A percentile compares a stretch with the other conserved stretches of the same genome.
Conservation (phyloP, 2,797 vertebrate genomes). For the Poeciliopsis infans region DNA sequence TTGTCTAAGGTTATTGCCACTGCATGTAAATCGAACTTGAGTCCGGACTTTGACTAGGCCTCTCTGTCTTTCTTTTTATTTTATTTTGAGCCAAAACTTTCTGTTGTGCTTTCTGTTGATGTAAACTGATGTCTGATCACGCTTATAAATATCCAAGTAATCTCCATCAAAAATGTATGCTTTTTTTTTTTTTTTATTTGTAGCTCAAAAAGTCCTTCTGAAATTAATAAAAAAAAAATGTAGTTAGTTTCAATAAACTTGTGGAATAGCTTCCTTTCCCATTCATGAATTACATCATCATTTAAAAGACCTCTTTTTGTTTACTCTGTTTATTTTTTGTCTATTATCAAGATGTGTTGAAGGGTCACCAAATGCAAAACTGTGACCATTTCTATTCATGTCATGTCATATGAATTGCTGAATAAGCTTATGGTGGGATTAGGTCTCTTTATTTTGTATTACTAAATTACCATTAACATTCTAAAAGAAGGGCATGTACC, state of each 20-base stretch:
- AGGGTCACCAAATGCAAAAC: not conserved
- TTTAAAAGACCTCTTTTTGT: too few relatives aligned
- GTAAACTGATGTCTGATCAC: not conserved
- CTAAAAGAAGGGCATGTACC: conserved; percentile 40
- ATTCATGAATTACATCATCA: too few relatives aligned
- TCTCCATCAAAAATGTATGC: not conserved
- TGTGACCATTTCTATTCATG: not conserved
- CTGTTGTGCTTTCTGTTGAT: not conserved
- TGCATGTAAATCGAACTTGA: not conserved
- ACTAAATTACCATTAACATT: conserved; percentile 29
- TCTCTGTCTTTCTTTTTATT: not conserved
- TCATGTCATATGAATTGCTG: conserved; percentile 47
- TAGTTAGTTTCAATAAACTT: too few relatives aligned
- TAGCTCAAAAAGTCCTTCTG: too few relatives aligned
- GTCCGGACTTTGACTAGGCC: not conserved
- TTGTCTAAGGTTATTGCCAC: not conserved
- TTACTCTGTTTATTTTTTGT: not conserved
- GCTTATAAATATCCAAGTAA: not conserved
- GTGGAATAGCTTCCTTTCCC: too few relatives aligned
- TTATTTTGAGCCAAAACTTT: not conserved
- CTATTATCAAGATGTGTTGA: not conserved
- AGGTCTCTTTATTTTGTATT: conserved; percentile 40
- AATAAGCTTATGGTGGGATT: conserved; percentile 67
- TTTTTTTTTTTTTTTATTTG: too few relatives aligned
- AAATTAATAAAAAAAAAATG: too few relatives aligned